Percentiles rank a stretch among this genome's conserved stretches.
Conservation (phyloP, 2,797 vertebrate genomes). For the Petrocephalus sullivani region DNA sequence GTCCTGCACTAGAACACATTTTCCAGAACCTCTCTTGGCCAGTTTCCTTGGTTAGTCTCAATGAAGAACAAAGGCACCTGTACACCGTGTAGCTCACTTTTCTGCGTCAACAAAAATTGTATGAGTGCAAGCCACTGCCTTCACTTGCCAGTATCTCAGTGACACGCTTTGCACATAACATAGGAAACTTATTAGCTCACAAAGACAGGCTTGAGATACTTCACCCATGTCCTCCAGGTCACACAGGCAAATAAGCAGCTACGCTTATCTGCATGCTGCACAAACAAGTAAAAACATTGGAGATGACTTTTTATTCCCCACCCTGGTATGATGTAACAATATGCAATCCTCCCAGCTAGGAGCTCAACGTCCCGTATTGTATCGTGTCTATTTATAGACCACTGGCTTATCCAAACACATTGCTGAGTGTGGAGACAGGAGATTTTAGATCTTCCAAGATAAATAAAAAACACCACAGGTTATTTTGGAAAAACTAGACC, state of each 20-base stretch:
- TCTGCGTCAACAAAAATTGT: neutral
- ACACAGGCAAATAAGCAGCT: neutral
- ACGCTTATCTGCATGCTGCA: neutral
- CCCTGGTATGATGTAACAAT: neutral
- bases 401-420: neutral
- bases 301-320: neutral
- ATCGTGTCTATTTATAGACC: neutral
- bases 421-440: neutral
- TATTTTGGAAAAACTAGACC: neutral
- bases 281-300: neutral
- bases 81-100: neutral
- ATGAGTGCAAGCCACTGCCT: neutral
- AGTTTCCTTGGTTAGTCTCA: neutral
- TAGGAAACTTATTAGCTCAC: neutral
- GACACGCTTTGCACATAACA: too few species aligned
- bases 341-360: neutral
- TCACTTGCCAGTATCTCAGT: neutral
- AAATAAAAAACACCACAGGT: neutral
- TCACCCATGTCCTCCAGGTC: neutral
- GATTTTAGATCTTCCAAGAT: neutral
- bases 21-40: neutral
- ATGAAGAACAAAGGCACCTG: neutral
- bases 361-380: neutral
- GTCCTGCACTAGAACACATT: neutral
- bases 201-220: neutral